Base-by-base conservation (phyloP, 2,797 vertebrate species). In the Gadopsis marmoratus region DNA sequence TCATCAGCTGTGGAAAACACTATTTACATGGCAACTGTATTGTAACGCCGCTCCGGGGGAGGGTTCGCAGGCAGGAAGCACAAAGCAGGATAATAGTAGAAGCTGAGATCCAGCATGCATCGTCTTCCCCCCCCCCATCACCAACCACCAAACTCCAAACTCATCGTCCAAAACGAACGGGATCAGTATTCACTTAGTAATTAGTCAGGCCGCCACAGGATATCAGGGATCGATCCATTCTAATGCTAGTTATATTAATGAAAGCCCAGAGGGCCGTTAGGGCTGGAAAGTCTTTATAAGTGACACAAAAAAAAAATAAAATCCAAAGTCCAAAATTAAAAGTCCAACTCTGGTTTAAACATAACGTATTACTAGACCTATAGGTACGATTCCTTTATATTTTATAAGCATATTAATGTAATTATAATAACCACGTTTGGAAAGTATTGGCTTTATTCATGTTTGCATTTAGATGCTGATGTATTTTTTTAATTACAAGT, bases 41-140 rank as follows among this genome's bases (percentile, higher is more conserved):
- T 86, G 89, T 91, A 64, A 72, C 73, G 81, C 79, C 72, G 76
- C 79, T 90, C 74, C 81, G 91, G 92, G 88, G 92, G 93, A 90
- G 91, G 88, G 78, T 85, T 83, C n/a, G 88, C 89, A 92, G 87
- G 71, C 89, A 92, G 91, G 89, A 92, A 90, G 87, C 89, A 89
- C 83, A 88, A 86, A 84, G 86, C 87, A 74, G 81, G 86, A 92
- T 88, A 87, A 92, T 91, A 90, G 91, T 89, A 81, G 87, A 88
- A 84, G 83, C 69, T 89, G 86, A 63, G 84, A 84, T 80, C 85
- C 87, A 90, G 89, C 86, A 37, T 80, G 80, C 81, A n/a, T 64
- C 77, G 64, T 71, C 64, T 55, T n/a, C 48, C 4, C 21, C 3
- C 19, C 9, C 26, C 19, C 54, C 12, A 21, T 12, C 33, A n/a